These are phyloP conservation scores for Ligdia adustata DNA, from an alignment of 2,888 invertebrate species.

Conservation along the genomic window DNA sequence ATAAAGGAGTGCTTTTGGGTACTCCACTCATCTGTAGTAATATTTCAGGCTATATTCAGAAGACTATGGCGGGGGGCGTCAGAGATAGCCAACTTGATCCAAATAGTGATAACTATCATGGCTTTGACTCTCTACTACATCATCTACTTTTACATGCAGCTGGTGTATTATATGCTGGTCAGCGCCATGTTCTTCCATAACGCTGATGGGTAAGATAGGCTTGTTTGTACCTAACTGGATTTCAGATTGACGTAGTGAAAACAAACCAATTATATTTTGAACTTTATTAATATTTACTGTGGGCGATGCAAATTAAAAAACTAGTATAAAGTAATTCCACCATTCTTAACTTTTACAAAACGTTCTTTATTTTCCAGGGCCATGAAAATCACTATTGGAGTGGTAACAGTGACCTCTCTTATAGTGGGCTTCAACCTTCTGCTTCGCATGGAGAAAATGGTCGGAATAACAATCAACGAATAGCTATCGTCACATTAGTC, in stretches of 20 bases:
- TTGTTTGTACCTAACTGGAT: too few relatives aligned
- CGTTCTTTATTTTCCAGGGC: constrained; percentile 55
- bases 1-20: too few relatives aligned
- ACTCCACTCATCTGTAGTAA: too few relatives aligned
- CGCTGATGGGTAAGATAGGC: constrained; percentile 70
- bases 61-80: constrained; percentile 47
- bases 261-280: too few relatives aligned
- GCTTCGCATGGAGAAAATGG: constrained; percentile 55
- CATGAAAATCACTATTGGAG: constrained; percentile 74
- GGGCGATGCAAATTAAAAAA: too few relatives aligned
- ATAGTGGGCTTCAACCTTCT: constrained; percentile 64
- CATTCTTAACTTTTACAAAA: not conserved
- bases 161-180: constrained; percentile 65
- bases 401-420: constrained; percentile 67
- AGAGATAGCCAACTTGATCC: constrained; percentile 61
- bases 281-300: too few relatives aligned
- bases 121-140: constrained; percentile 72
- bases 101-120: constrained; percentile 66
- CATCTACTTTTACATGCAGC: constrained; percentile 75
- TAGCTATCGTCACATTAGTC: not conserved
- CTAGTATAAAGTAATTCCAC: not conserved
- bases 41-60: constrained; percentile 7
- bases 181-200: constrained; percentile 71
- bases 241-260: too few relatives aligned
- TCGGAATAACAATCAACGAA: constrained; percentile 36